phyloP scores from a whole-genome alignment of 2,888 invertebrate genomes.

The Dorcus hopei region DNA sequence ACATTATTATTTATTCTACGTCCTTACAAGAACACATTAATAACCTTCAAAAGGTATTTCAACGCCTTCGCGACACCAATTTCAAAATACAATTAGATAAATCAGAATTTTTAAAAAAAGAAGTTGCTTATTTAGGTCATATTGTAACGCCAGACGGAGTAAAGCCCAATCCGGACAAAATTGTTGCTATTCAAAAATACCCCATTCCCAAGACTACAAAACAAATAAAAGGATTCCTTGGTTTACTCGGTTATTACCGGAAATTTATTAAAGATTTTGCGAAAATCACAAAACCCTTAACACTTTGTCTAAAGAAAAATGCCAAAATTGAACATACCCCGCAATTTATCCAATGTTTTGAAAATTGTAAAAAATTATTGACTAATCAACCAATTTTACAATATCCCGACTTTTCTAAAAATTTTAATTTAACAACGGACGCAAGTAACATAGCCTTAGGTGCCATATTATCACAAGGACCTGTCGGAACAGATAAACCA shows the following conservation, averaged over 20 bases:
- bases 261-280: constrained; percentile 16
- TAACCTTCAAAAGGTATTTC: neutral
- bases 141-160: constrained; percentile 12
- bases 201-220: constrained; percentile 13
- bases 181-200: constrained; percentile 8
- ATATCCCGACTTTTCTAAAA: constrained; percentile 14
- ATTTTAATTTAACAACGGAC: constrained; percentile 17
- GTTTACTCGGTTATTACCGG: constrained; percentile 11
- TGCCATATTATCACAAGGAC: constrained; percentile 9
- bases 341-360: constrained; percentile 8
- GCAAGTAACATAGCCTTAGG: constrained; percentile 13
- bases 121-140: constrained; percentile 13
- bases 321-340: constrained; percentile 10
- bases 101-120: neutral
- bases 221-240: constrained; percentile 12
- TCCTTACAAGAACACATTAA: neutral
- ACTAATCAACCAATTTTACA: constrained; percentile 15
- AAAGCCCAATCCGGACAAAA: constrained; percentile 15
- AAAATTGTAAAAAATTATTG: constrained; percentile 14
- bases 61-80: constrained; percentile 2
- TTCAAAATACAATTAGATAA: neutral
- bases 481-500: neutral
- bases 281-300: constrained; percentile 20
- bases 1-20: constrained; percentile 20
- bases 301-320: constrained; percentile 16